Percentiles rank a stretch among this genome's conserved stretches.
Evolutionary conservation across 2,888 invertebrate genomes (phyloP).

Genomic region (Coelopa pilipes): DNA sequence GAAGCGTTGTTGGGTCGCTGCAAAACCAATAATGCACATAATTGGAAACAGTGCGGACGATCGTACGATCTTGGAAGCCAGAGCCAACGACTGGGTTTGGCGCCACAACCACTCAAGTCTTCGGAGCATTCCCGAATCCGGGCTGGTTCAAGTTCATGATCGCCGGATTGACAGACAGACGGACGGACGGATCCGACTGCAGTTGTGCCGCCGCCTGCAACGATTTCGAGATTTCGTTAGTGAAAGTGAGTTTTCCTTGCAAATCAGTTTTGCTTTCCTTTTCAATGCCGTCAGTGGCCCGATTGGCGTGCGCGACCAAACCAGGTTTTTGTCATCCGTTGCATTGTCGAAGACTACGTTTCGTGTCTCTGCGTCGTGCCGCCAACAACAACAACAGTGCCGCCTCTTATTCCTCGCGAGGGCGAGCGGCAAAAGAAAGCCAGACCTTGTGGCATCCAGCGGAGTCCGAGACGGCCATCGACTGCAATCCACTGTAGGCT

Average conservation of each 20-base stretch:
- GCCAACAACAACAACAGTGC: not conserved
- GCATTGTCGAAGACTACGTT: slow-evolving; percentile 27
- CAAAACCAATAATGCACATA: too few species aligned
- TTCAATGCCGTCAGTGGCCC: slow-evolving; percentile 18
- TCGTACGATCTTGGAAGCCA: too few species aligned
- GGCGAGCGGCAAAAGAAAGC: not conserved
- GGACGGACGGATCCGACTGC: not conserved
- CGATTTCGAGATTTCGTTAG: slow-evolving; percentile 11
- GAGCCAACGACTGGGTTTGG: too few species aligned
- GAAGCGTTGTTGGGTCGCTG: too few species aligned
- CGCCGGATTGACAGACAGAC: not conserved
- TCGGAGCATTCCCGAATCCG: too few species aligned
- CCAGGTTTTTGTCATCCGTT: slow-evolving; percentile 17
- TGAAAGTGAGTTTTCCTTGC: slow-evolving; percentile 30
- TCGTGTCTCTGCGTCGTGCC: not conserved
- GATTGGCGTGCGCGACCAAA: slow-evolving; percentile 1
- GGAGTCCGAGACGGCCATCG: too few species aligned
- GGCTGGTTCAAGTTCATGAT: too few species aligned
- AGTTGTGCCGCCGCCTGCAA: not conserved
- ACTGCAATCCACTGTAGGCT: too few species aligned
- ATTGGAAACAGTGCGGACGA: too few species aligned
- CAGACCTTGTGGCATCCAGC: not conserved
- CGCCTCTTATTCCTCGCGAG: not conserved
- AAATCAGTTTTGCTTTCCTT: slow-evolving; percentile 32
- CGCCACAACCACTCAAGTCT: too few species aligned